Base-by-base conservation (phyloP, 2,888 invertebrate genomes). In the Beris morrisii region DNA sequence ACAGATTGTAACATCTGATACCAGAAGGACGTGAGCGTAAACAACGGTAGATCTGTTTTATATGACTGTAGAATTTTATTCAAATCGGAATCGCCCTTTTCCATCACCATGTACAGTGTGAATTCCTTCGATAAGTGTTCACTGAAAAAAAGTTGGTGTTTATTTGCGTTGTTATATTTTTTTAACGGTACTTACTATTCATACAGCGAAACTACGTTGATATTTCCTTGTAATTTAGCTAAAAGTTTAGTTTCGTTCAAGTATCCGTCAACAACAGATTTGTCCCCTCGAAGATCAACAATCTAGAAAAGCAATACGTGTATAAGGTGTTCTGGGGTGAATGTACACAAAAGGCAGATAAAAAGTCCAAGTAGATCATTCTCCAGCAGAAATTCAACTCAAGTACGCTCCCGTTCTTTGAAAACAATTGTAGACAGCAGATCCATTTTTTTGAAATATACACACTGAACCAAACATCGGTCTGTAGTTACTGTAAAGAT, bases 1-100 rank as follows among this genome's bases (percentile, higher is more conserved):
- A 98, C 97, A 38, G 95, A 93, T 67, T 87, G 86, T 64, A 98
- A 82, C 94, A 98, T 97, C 81, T 95, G 92, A 77, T 89, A 88
- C 93, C 97, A 97, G 82, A 94, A 96, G 79, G 90, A 92, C 71
- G 91, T 84, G 64, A 95, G 86, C 76, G 90, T 88, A 65, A 89
- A 87, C n/a, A 89, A 83, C 58, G 91, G 88, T 66, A 93, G 81
- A 68, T 82, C 82, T 66, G 85, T 79, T 77, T 79, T 77, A 71
- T 85, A 85, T 58, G 84, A 83, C 73, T 85, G 85, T 69, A 95
- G 82, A 70, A 94, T 87, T 72, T 88, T 86, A 53, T 91, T 88
- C 69, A 98, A 84, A 82, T 97, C 97, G 7, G 89, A 89, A 75
- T 94, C 94, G 0, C 97, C 97, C 76, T 90, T 89, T 82, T 98